Percentiles rank a stretch among this genome's conserved stretches.
Evolutionary conservation across 2,113 vertebrate genomes (phyloP).

Genomic region (Rynchops niger): DNA sequence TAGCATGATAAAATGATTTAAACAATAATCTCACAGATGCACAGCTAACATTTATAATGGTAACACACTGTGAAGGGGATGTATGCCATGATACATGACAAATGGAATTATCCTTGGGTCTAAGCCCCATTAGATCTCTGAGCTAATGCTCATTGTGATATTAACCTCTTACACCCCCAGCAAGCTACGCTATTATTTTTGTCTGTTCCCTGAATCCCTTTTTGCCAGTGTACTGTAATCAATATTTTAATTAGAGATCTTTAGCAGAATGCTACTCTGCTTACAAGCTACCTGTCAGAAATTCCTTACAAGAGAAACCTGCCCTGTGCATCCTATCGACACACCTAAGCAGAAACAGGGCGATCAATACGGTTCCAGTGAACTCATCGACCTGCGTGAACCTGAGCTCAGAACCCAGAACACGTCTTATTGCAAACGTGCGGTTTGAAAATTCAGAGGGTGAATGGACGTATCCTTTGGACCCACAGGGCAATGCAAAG

Average conservation of each 20-base stretch:
- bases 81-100: slow-evolving; percentile 41
- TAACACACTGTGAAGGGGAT: slow-evolving; percentile 46
- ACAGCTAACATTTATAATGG: slow-evolving; percentile 49
- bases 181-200: not conserved
- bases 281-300: not conserved
- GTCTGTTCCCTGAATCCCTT: not conserved
- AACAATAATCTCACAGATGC: slow-evolving; percentile 38
- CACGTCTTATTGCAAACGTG: rapidly evolving
- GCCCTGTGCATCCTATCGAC: not conserved
- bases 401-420: not conserved
- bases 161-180: not conserved
- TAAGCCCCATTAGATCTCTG: slow-evolving; percentile 1
- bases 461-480: not conserved
- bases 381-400: not conserved
- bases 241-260: not conserved
- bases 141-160: not conserved
- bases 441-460: not conserved
- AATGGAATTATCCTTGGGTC: slow-evolving; percentile 48
- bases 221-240: not conserved
- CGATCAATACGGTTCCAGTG: not conserved
- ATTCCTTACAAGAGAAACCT: not conserved
- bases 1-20: slow-evolving; percentile 38
- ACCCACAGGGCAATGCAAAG: not conserved
- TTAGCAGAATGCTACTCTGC: not conserved
- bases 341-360: not conserved